These are phyloP conservation scores for Ceyx erithaca DNA, from an alignment of 2,797 vertebrate genomes.

Conservation along the genomic window DNA sequence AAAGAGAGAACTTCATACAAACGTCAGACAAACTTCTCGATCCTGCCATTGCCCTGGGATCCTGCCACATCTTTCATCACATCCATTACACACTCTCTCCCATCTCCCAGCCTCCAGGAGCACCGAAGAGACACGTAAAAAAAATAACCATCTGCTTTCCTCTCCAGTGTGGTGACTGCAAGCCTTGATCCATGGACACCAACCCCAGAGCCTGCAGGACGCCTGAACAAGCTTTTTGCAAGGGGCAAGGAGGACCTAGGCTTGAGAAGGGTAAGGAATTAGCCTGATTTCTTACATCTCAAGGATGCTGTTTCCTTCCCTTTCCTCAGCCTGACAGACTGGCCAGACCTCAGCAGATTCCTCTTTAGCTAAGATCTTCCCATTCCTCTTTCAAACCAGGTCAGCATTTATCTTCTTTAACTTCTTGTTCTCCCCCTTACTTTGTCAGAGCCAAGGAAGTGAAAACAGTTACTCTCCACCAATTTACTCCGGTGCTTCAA, in stretches of 20 bases:
- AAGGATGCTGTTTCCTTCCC: neutral
- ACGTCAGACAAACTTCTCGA: neutral
- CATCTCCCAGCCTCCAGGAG: neutral
- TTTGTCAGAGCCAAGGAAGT: neutral
- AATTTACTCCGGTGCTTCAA: neutral
- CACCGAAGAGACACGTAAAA: neutral
- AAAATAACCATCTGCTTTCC: neutral
- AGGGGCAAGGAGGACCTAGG: neutral
- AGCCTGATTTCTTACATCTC: neutral
- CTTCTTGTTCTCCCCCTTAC: neutral
- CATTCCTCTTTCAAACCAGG: neutral
- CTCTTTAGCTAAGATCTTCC: neutral
- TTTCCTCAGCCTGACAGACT: neutral
- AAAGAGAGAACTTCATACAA: neutral
- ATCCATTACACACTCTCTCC: fast-evolving
- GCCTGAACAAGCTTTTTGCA: neutral
- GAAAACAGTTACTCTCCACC: neutral
- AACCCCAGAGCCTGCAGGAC: neutral
- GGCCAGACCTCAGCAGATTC: neutral
- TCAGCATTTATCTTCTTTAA: neutral
- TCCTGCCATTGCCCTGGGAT: neutral
- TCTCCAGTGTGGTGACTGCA: neutral
- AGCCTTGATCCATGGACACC: neutral
- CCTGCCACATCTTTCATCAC: neutral
- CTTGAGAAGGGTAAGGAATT: neutral